phyloP scores from a whole-genome alignment of 2,888 invertebrate genomes.

The Amiota communis region DNA sequence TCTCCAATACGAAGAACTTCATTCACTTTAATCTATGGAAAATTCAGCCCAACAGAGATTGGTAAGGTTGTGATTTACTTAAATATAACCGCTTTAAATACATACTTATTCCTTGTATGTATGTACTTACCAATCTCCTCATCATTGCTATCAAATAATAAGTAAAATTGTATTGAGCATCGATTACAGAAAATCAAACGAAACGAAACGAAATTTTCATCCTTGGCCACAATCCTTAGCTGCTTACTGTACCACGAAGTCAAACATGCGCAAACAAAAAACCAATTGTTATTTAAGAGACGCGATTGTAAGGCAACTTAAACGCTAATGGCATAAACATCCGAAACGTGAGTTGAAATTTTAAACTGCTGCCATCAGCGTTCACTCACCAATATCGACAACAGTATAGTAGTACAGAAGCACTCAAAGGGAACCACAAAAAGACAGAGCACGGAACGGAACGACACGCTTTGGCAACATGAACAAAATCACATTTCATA shows the following conservation, averaged over 20 bases:
- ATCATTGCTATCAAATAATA: slow-evolving; percentile 12
- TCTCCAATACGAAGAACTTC: no score
- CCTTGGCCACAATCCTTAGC: slow-evolving; percentile 22
- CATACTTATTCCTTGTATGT: neutral
- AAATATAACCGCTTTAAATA: no score
- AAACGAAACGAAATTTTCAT: slow-evolving; percentile 27
- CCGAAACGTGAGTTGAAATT: slow-evolving; percentile 69
- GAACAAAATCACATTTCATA: slow-evolving; percentile 63
- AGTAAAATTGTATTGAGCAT: slow-evolving; percentile 39
- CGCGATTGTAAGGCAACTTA: slow-evolving; percentile 68
- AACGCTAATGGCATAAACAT: slow-evolving; percentile 72
- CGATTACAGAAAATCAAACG: slow-evolving; percentile 53
- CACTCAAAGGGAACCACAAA: slow-evolving; percentile 60
- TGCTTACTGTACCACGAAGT: slow-evolving; percentile 19
- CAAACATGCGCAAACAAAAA: slow-evolving; percentile 36
- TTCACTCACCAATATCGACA: slow-evolving; percentile 24
- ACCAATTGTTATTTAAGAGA: slow-evolving; percentile 60
- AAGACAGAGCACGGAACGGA: slow-evolving; percentile 41
- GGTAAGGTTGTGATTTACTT: no score
- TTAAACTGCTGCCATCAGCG: slow-evolving; percentile 42
- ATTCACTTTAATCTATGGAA: no score
- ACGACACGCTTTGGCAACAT: slow-evolving; percentile 15
- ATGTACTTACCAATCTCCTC: slow-evolving; percentile 38
- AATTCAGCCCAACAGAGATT: no score
- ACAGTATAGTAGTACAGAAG: no score